phyloP scores from a whole-genome alignment of 30 jellyfish, hydroid and myxozoan genomes.

The Phacellophora camtschatica region DNA sequence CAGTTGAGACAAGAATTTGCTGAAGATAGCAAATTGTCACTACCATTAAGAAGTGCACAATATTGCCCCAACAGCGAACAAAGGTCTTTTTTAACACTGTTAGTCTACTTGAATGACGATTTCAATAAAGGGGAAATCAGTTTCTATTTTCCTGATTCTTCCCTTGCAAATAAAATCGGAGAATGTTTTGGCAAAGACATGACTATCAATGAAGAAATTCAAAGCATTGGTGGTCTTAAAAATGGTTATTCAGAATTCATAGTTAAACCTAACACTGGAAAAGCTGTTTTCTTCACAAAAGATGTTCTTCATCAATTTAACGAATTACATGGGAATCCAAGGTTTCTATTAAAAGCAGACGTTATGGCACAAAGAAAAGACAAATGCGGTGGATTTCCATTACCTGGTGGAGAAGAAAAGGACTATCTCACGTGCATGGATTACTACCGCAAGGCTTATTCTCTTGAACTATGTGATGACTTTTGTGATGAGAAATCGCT shows the following conservation, averaged over 20 bases:
- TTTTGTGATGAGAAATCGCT: slow-evolving; percentile 13
- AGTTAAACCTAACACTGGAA: neutral
- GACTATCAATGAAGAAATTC: neutral
- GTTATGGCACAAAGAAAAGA: slow-evolving; percentile 39
- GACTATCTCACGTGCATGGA: slow-evolving; percentile 57
- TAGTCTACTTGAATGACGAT: slow-evolving; percentile 62
- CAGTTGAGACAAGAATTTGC: slow-evolving; percentile 8
- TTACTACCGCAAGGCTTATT: slow-evolving; percentile 59
- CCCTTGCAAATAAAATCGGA: neutral
- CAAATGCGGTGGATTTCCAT: slow-evolving; percentile 41
- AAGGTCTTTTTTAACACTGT: slow-evolving; percentile 41
- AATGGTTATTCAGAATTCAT: neutral
- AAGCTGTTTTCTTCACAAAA: neutral
- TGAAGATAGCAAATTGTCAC: slow-evolving; percentile 2
- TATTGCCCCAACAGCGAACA: slow-evolving; percentile 73
- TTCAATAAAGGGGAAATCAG: slow-evolving; percentile 53
- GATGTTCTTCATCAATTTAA: neutral
- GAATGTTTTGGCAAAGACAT: neutral
- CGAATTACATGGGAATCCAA: neutral
- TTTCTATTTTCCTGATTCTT: neutral
- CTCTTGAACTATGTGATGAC: slow-evolving; percentile 20
- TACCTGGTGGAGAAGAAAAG: slow-evolving; percentile 19
- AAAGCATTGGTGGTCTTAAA: neutral
- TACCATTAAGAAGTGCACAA: slow-evolving; percentile 55
- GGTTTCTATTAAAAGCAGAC: slow-evolving; percentile 43